Evolutionary conservation across 1,140 invertebrate genomes (phyloP).

Genomic region (Trichonephila clavipes): DNA sequence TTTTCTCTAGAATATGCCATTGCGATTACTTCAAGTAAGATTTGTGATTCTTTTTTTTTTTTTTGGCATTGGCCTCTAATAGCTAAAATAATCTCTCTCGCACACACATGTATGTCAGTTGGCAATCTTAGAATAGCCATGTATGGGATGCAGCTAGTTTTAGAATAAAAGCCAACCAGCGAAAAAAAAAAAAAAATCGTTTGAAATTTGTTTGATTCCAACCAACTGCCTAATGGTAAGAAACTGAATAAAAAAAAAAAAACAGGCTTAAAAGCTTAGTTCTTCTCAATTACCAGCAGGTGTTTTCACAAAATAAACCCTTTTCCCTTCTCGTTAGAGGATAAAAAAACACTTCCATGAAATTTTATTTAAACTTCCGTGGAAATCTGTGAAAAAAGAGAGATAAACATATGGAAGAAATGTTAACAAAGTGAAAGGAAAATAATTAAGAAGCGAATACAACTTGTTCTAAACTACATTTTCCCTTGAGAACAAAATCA

Average conservation of each 20-base stretch:
- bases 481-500: not conserved
- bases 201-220: not conserved
- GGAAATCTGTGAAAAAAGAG: not conserved
- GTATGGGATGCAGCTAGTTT: too few relatives aligned
- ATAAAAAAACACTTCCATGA: not conserved
- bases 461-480: not conserved
- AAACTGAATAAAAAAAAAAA: not conserved
- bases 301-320: not conserved
- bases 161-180: too few relatives aligned
- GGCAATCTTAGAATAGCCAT: too few relatives aligned
- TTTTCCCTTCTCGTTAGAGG: not conserved
- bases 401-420: not conserved
- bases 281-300: not conserved
- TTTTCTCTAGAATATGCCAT: too few relatives aligned
- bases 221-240: constrained; percentile 7
- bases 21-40: too few relatives aligned
- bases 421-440: not conserved
- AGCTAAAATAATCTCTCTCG: too few relatives aligned
- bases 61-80: too few relatives aligned
- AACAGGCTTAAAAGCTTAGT: not conserved
- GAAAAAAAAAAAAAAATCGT: too few relatives aligned
- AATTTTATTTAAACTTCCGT: not conserved
- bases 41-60: too few relatives aligned
- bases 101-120: too few relatives aligned
- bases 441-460: not conserved